Base-by-base conservation (phyloP, 2,113 vertebrate genomes). In the Hydrochoerus hydrochaeris region DNA sequence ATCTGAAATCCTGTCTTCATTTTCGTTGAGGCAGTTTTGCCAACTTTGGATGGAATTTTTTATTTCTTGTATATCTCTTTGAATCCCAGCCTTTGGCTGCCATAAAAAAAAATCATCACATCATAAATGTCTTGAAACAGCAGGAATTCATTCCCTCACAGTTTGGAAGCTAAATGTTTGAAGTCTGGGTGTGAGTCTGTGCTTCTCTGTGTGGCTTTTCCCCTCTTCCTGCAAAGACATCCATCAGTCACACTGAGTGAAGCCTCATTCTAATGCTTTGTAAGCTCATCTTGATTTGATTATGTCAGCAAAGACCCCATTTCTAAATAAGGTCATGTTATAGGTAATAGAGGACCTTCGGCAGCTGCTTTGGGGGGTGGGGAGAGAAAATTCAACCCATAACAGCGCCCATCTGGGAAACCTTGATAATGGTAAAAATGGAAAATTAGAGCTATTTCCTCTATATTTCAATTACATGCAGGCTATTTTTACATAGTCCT, bases 391-490 rank as follows among this genome's bases (percentile, higher is more conserved):
- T 81, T 78, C 54, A 58, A 58, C 24, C 7, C 11, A 32, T 49
- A 67, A 57, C 13, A 80, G 5, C 7, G 38, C 35, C 30, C 52
- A 35, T 44, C 32, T 82, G 78, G 84, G 85, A 88, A 95, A 10
- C 0, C 26, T 95, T 85, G 16, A 1, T 83, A 77, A 60, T 82
- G 38, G 84, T 38, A 62, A 78, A 22, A 60, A 89, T 49, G 44
- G 16, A 93, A 86, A 88, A 16, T 67, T 78, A 86, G 35, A 85
- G 11, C 6, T 83, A 26, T 49, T 93, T 38, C 14, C 5, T 75
- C 63, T 58, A 20, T 75, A 85, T 88, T 90, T 94, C 75, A 85
- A 49, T 67, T 88, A n/a, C 5, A 75, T 38, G 9, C 6, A 73
- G 5, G 17, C 24, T 86, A 89, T 62, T 92, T 88, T 90, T 52